phyloP scores from a whole-genome alignment of 92 coral and sea anemone species.

The Umimayanthus kanabou region DNA sequence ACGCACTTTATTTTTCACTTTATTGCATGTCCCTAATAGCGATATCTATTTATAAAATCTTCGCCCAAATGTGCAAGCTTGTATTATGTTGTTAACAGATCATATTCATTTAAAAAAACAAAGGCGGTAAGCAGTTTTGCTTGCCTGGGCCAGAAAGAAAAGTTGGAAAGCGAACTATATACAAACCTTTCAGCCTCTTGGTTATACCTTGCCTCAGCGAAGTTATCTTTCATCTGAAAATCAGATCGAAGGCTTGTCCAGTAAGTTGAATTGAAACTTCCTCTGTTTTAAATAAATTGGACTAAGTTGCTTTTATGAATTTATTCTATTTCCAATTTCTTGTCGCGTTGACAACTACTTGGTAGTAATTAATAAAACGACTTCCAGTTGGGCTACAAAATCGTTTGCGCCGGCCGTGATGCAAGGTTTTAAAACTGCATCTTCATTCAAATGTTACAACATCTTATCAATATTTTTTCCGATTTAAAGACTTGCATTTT shows the following conservation, averaged over 20 bases:
- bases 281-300: not conserved
- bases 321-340: not conserved
- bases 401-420: no score
- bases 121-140: no score
- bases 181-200: not conserved
- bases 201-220: not conserved
- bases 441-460: not conserved
- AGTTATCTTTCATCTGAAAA: not conserved
- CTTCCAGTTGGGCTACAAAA: not conserved
- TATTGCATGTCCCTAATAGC: no score
- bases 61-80: no score
- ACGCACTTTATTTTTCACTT: no score
- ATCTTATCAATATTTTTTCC: not conserved
- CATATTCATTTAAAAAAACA: no score
- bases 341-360: not conserved
- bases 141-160: not conserved
- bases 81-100: no score
- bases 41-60: no score
- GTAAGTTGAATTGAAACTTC: not conserved
- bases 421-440: not conserved
- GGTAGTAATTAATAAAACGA: not conserved
- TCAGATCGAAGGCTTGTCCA: not conserved
- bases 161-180: not conserved
- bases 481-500: not conserved
- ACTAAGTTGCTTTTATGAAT: not conserved